These are phyloP conservation scores for Dexiosoma caninum DNA, from an alignment of 2,888 invertebrate genomes.

Conservation along the genomic window DNA sequence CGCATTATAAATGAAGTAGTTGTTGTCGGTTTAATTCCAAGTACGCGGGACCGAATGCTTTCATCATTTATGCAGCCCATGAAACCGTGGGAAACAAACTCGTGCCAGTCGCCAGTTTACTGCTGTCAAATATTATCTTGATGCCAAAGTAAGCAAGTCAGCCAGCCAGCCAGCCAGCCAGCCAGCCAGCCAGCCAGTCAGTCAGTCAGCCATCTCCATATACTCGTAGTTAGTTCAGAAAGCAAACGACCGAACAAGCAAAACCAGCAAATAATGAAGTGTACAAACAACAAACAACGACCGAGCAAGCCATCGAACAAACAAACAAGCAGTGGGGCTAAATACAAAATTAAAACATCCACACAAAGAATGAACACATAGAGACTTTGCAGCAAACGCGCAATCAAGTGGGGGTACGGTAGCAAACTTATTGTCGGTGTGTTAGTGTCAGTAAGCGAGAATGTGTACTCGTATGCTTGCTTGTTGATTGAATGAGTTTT, in stretches of 20 bases:
- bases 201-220: too few relatives aligned
- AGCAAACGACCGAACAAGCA: slow-evolving; percentile 10
- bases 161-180: slow-evolving; percentile 28
- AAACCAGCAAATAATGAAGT: slow-evolving; percentile 27
- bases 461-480: too few relatives aligned
- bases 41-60: slow-evolving; percentile 68
- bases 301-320: slow-evolving; percentile 18
- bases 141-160: slow-evolving; percentile 69
- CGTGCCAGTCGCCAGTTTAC: slow-evolving; percentile 77
- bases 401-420: slow-evolving; percentile 58
- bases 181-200: not conserved
- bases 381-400: not conserved
- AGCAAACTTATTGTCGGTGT: slow-evolving; percentile 36
- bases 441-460: slow-evolving; percentile 14
- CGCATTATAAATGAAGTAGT: slow-evolving; percentile 62
- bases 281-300: not conserved
- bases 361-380: not conserved
- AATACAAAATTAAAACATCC: slow-evolving; percentile 23
- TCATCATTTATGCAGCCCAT: slow-evolving; percentile 69
- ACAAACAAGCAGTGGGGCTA: slow-evolving; percentile 48
- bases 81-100: slow-evolving; percentile 78
- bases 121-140: slow-evolving; percentile 77
- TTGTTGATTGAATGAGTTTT: slow-evolving; percentile 38
- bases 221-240: too few relatives aligned
- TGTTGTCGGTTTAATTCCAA: slow-evolving; percentile 65